Percentiles rank a stretch among this genome's conserved stretches.
Conservation (phyloP, 2,797 vertebrate species). For the Brachymystax lenok region DNA sequence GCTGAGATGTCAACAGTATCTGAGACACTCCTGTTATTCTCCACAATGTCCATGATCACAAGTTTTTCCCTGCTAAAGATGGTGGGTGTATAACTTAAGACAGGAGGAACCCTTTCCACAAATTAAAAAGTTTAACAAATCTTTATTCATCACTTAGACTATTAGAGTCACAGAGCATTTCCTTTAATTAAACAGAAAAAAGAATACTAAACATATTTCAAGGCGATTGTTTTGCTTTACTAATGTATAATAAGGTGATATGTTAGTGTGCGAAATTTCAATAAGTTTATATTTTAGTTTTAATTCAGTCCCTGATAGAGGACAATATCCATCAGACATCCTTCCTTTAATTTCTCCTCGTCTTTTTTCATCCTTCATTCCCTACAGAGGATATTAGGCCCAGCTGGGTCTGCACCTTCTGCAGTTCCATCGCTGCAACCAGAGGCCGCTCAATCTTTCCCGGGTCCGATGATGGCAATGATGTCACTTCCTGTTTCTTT, state of each 20-base stretch:
- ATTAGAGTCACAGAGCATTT: slow-evolving; percentile 35
- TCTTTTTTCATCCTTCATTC: slow-evolving; percentile 33
- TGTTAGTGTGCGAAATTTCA: neutral
- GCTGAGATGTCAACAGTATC: slow-evolving; percentile 25
- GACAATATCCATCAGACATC: neutral
- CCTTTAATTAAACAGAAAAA: slow-evolving; percentile 20
- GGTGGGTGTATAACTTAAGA: slow-evolving; percentile 32
- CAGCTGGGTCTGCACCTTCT: slow-evolving; percentile 60
- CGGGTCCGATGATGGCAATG: slow-evolving; percentile 21
- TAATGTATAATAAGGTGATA: neutral
- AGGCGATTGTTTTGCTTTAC: neutral
- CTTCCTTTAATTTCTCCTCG: neutral
- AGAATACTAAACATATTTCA: neutral
- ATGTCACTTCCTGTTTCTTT: slow-evolving; percentile 49
- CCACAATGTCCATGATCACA: slow-evolving; percentile 23
- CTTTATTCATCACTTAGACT: slow-evolving; percentile 54
- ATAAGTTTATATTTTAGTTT: neutral
- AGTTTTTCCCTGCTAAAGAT: neutral
- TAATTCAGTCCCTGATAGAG: neutral
- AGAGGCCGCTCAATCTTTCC: slow-evolving; percentile 47
- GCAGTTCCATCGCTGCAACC: slow-evolving; percentile 61
- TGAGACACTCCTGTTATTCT: slow-evolving; percentile 30
- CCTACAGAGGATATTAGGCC: slow-evolving; percentile 38
- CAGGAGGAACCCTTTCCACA: slow-evolving; percentile 61
- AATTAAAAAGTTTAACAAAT: slow-evolving; percentile 31